Evolutionary conservation across 2,113 vertebrate genomes (phyloP).

Genomic region (Excalfactoria chinensis): DNA sequence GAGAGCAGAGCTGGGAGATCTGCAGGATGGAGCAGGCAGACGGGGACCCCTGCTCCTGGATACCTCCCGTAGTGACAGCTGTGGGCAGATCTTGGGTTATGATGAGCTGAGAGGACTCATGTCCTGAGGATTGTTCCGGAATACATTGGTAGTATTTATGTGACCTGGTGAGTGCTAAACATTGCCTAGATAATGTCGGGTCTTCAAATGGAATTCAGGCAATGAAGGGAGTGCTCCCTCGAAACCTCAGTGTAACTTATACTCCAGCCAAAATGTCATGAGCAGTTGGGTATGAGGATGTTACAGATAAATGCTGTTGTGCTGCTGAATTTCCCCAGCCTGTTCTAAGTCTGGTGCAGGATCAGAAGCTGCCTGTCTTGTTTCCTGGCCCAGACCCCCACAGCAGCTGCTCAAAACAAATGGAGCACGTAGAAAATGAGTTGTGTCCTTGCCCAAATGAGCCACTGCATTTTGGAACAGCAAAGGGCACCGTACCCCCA

Average conservation of each 20-base stretch:
- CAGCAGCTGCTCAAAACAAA: not conserved
- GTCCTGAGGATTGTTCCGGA: not conserved
- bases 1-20: not conserved
- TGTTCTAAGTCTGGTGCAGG: not conserved
- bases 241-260: not conserved
- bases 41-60: no score
- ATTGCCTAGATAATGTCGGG: not conserved
- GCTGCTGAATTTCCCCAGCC: not conserved
- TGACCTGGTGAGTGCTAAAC: not conserved
- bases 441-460: not conserved
- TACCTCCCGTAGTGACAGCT: fast-evolving
- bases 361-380: not conserved
- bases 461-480: not conserved
- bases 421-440: not conserved
- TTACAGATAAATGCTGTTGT: not conserved
- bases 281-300: not conserved
- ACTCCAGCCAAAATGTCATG: not conserved
- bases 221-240: not conserved
- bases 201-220: not conserved
- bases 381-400: not conserved
- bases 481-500: not conserved
- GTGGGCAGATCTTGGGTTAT: not conserved
- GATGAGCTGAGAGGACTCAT: not conserved
- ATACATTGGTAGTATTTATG: no score
- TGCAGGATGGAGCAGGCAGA: no score